Evolutionary conservation across 2,888 invertebrate genomes (phyloP).

Genomic region (Autographa pulchrina): DNA sequence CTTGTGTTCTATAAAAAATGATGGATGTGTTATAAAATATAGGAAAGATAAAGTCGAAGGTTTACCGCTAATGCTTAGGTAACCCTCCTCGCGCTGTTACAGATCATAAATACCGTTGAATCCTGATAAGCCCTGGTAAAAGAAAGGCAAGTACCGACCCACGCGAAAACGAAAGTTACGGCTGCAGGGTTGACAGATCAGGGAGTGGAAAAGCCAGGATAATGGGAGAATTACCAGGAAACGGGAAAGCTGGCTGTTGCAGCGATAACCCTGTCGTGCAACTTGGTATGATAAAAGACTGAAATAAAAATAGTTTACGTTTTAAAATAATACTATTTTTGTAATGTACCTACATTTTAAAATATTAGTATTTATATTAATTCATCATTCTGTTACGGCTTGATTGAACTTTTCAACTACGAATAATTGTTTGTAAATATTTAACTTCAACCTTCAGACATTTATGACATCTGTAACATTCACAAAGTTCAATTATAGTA

Average conservation of each 20-base stretch:
- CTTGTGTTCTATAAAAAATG: constrained; percentile 62
- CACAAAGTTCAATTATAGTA: too few relatives aligned
- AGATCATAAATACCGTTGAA: constrained; percentile 79
- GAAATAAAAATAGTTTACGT: not conserved
- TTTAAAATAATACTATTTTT: not conserved
- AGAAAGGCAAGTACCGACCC: constrained; percentile 64
- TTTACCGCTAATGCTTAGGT: constrained; percentile 74
- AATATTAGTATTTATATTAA: too few relatives aligned
- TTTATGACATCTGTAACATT: too few relatives aligned
- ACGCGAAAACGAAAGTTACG: constrained; percentile 56
- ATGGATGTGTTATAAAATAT: constrained; percentile 72
- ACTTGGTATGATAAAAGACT: not conserved
- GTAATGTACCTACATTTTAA: too few relatives aligned
- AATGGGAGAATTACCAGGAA: constrained; percentile 35
- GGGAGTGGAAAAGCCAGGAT: constrained; percentile 48
- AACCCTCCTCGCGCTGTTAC: constrained; percentile 72
- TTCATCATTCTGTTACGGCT: too few relatives aligned
- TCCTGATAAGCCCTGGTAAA: constrained; percentile 78
- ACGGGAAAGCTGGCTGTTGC: constrained; percentile 6
- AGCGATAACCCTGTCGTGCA: constrained; percentile 19
- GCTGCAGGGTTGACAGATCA: constrained; percentile 57
- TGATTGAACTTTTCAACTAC: too few relatives aligned
- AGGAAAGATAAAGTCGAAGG: constrained; percentile 74
- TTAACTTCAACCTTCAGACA: too few relatives aligned
- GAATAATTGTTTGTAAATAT: too few relatives aligned